These are phyloP conservation scores for Drosophila robusta DNA, from an alignment of 2,888 invertebrate genomes.

Conservation along the genomic window DNA sequence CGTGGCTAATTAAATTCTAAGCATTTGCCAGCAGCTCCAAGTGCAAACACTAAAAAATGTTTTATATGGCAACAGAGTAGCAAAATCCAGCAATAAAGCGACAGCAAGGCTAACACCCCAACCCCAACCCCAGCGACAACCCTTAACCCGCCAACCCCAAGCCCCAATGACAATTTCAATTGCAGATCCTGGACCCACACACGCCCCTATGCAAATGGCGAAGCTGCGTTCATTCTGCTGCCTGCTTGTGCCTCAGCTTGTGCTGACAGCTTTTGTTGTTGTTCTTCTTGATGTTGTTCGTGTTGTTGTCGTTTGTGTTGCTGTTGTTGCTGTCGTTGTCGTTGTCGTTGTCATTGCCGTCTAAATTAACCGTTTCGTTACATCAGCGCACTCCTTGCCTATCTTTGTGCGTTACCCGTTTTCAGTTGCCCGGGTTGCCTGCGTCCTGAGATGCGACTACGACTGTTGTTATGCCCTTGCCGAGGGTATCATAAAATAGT, in stretches of 20 bases:
- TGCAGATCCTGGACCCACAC: constrained; percentile 72
- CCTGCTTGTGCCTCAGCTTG: constrained; percentile 32
- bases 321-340: constrained; percentile 19
- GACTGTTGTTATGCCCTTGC: constrained; percentile 14
- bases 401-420: constrained; percentile 70
- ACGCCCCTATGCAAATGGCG: constrained; percentile 78
- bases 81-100: constrained; percentile 23
- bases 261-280: constrained; percentile 79
- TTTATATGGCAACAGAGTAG: constrained; percentile 62
- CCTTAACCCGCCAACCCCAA: constrained; percentile 4
- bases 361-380: constrained; percentile 81
- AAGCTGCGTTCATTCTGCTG: constrained; percentile 23
- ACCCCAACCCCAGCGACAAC: constrained; percentile 7
- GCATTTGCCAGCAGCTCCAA: constrained; percentile 65
- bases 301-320: constrained; percentile 34
- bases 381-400: constrained; percentile 68
- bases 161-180: constrained; percentile 62
- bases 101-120: background rate
- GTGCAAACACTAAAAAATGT: constrained; percentile 70
- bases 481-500: background rate
- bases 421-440: constrained; percentile 34
- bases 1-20: constrained; percentile 79
- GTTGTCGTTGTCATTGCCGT: constrained; percentile 65
- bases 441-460: constrained; percentile 32
- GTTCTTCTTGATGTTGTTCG: constrained; percentile 39